phyloP scores from a whole-genome alignment of 2,888 invertebrate genomes.

The Parascotia fuliginaria region DNA sequence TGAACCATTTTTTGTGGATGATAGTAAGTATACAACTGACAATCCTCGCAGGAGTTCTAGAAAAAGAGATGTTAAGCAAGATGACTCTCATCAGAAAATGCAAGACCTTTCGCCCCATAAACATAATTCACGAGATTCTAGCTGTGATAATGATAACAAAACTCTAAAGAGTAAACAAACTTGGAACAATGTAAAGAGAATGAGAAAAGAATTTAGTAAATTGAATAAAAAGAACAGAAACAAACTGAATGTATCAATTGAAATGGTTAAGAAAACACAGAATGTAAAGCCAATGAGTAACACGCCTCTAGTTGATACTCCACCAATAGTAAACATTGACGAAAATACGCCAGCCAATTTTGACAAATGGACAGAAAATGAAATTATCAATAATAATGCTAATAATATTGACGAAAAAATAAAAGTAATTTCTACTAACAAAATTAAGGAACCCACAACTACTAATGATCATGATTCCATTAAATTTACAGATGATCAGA shows the following conservation, averaged over 20 bases:
- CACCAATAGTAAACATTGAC: constrained; percentile 55
- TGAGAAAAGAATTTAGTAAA: constrained; percentile 79
- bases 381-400: constrained; percentile 5
- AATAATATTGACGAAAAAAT: constrained; percentile 7
- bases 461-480: constrained; percentile 11
- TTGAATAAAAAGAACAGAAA: constrained; percentile 68
- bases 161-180: constrained; percentile 60
- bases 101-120: constrained; percentile 48
- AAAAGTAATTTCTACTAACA: constrained; percentile 1
- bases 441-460: constrained; percentile 12
- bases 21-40: constrained; percentile 58
- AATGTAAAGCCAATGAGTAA: constrained; percentile 38
- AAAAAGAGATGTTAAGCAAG: constrained; percentile 56
- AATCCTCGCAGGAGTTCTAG: constrained; percentile 73
- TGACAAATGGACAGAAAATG: constrained; percentile 31
- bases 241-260: constrained; percentile 79
- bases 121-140: constrained; percentile 52
- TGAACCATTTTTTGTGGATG: constrained; percentile 60
- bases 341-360: constrained; percentile 58
- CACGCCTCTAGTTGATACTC: constrained; percentile 21
- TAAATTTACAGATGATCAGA: background rate
- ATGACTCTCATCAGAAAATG: constrained; percentile 38
- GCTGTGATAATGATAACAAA: constrained; percentile 55
- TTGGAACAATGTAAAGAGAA: constrained; percentile 77
- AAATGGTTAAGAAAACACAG: constrained; percentile 72